A percentile compares a stretch with the other conserved stretches of the same genome.
Conservation (phyloP, 2,113 vertebrate genomes). For the Tachycineta bicolor region DNA sequence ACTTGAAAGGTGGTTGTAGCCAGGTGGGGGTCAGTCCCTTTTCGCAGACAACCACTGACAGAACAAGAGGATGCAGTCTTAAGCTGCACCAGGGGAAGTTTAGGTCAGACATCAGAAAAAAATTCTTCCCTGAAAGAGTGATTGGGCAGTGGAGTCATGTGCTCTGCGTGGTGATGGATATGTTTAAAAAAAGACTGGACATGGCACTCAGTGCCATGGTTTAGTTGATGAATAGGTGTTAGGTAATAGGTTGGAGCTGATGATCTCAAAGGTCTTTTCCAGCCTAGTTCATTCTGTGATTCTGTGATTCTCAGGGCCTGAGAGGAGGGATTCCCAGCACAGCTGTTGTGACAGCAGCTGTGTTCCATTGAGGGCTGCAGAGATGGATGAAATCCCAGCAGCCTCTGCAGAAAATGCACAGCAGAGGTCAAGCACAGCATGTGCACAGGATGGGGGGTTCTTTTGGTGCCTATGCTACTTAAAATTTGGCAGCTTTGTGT, state of each 20-base stretch:
- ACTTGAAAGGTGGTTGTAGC: fast-evolving
- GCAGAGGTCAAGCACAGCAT: neutral
- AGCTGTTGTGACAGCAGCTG: neutral
- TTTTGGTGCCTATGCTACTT: neutral
- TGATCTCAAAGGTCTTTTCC: neutral
- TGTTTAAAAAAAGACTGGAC: neutral
- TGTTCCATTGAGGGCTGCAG: neutral
- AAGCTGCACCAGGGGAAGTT: neutral
- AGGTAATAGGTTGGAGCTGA: neutral
- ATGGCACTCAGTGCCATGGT: neutral
- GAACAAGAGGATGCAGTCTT: neutral
- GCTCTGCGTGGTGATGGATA: neutral
- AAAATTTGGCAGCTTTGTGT: neutral
- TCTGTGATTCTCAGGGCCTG: fast-evolving
- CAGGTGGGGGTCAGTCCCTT: neutral
- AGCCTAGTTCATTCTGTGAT: neutral
- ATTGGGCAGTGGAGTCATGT: neutral
- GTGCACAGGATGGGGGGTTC: fast-evolving
- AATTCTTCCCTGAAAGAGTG: neutral
- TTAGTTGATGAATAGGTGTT: neutral
- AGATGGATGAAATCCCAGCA: neutral
- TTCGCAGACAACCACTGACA: neutral
- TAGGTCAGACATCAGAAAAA: neutral
- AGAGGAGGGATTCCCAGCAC: neutral
- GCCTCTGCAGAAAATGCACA: neutral